Evolutionary conservation across 2,797 vertebrate genomes (phyloP).

Genomic region (Myotis myotis): DNA sequence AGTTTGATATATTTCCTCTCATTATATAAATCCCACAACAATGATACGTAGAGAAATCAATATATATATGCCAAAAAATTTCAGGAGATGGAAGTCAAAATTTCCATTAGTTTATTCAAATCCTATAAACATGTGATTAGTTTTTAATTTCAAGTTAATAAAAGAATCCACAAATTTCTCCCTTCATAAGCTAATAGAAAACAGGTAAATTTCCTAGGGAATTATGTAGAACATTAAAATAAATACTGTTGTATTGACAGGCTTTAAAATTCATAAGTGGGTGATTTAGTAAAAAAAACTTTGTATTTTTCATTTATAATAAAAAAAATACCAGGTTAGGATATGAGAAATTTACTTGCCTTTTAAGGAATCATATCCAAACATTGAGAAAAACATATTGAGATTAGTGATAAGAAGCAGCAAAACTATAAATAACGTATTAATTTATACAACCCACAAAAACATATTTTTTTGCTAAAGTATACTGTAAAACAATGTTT

Average conservation of each 20-base stretch:
- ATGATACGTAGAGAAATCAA: not conserved
- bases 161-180: constrained; percentile 20
- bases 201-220: constrained; percentile 12
- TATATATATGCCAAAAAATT: not conserved
- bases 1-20: not conserved
- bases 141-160: constrained; percentile 58
- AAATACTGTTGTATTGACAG: constrained; percentile 11
- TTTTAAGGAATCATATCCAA: constrained; percentile 45
- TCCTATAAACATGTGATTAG: not conserved
- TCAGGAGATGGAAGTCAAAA: not conserved
- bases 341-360: not conserved
- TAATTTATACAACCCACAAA: constrained; percentile 42
- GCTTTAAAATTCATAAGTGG: constrained; percentile 42
- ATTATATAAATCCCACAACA: not conserved
- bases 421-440: constrained; percentile 51
- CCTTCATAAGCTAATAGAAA: not conserved
- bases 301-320: constrained; percentile 16
- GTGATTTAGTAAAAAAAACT: constrained; percentile 42
- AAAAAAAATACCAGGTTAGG: constrained; percentile 25
- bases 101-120: not conserved
- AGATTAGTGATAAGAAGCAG: constrained; percentile 9
- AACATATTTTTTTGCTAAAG: constrained; percentile 28
- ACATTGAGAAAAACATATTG: not conserved
- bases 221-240: not conserved
- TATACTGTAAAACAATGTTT: constrained; percentile 40